A percentile compares a stretch with the other conserved stretches of the same genome.
phyloP scores from a whole-genome alignment of 2,113 vertebrate genomes.

The Dinomys branickii region DNA sequence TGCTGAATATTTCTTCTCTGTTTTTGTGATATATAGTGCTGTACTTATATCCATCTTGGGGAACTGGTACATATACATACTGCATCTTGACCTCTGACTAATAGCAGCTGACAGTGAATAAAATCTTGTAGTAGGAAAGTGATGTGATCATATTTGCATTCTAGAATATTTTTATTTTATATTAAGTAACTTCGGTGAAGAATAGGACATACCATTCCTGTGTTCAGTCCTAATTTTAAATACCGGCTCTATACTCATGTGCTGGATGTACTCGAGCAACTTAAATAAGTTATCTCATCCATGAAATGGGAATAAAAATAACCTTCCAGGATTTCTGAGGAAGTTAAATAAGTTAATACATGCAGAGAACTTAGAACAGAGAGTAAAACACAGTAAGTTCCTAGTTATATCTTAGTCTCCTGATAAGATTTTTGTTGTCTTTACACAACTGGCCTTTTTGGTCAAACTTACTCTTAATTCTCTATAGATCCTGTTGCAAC shows the following conservation, averaged over 20 bases:
- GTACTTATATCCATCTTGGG: no score
- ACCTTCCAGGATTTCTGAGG: background rate
- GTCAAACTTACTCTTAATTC: conserved; percentile 4
- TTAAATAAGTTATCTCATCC: background rate
- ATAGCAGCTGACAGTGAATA: background rate
- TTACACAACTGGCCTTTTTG: background rate
- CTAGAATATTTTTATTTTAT: conserved; percentile 16
- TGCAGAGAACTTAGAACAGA: background rate
- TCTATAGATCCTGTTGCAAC: background rate
- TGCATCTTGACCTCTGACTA: background rate
- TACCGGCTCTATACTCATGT: background rate
- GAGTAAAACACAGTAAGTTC: background rate
- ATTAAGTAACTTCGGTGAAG: background rate
- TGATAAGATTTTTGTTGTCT: background rate
- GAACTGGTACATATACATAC: background rate
- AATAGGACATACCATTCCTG: background rate
- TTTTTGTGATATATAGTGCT: background rate
- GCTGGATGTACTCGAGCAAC: background rate
- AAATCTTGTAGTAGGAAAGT: background rate
- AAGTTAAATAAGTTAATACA: background rate
- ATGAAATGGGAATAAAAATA: conserved; percentile 27
- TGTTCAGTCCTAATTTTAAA: background rate
- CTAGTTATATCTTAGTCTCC: background rate
- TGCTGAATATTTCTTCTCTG: background rate
- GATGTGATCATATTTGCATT: background rate